These are phyloP conservation scores for Nymphalis urticae DNA, from an alignment of 2,888 invertebrate species.

Conservation along the genomic window DNA sequence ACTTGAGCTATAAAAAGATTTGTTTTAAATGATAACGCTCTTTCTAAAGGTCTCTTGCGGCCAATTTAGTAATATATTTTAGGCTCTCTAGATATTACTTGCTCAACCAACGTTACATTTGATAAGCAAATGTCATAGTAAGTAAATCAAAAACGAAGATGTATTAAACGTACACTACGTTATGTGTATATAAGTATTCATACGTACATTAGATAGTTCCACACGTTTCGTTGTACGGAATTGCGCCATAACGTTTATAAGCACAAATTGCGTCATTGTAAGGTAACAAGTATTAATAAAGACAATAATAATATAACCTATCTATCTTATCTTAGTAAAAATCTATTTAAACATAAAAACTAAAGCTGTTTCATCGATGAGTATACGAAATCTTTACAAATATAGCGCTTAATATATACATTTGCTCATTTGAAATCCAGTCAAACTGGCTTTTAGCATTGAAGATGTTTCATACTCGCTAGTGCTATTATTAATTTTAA, in stretches of 20 bases:
- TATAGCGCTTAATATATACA: conserved; percentile 32
- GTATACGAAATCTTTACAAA: conserved; percentile 21
- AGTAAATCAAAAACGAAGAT: neutral
- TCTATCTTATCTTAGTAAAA: conserved; percentile 12
- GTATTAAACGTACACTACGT: neutral
- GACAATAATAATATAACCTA: conserved; percentile 36
- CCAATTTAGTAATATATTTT: neutral
- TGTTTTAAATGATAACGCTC: neutral
- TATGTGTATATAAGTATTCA: conserved; percentile 13
- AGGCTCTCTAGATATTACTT: conserved; percentile 2
- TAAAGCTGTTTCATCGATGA: neutral
- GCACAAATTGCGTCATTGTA: conserved; percentile 31
- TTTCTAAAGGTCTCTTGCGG: neutral
- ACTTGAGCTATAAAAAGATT: neutral
- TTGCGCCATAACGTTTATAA: conserved; percentile 38
- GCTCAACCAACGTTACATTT: neutral
- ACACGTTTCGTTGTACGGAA: conserved; percentile 14
- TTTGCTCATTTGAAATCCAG: conserved; percentile 48
- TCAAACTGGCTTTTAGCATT: conserved; percentile 56
- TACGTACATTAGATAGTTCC: conserved; percentile 17
- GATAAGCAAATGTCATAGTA: neutral
- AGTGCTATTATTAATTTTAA: conserved; percentile 39
- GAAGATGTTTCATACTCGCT: conserved; percentile 53
- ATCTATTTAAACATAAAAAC: neutral
- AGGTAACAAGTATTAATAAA: conserved; percentile 46